These are phyloP conservation scores for Nemurella pictetii DNA, from an alignment of 2,888 invertebrate species.

Conservation along the genomic window DNA sequence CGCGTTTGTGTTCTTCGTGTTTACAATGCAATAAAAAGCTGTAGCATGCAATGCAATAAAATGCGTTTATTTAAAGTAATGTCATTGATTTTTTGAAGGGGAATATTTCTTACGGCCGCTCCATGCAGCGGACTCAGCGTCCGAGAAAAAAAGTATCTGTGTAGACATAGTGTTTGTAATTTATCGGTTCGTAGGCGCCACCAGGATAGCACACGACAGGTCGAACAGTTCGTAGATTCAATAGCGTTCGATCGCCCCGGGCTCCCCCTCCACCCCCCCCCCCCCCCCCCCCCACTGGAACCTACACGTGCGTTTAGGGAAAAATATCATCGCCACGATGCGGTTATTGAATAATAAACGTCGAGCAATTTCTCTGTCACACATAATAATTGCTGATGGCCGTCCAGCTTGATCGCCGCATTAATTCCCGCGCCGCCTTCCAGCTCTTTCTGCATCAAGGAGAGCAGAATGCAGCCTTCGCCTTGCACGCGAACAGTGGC, in stretches of 20 bases:
- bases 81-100: no score
- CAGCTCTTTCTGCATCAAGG: neutral
- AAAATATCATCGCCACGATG: neutral
- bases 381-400: constrained; percentile 30
- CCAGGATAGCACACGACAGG: neutral
- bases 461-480: no score
- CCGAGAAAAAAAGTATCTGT: neutral
- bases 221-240: neutral
- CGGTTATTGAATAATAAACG: constrained; percentile 30
- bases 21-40: neutral
- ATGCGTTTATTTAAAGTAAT: no score
- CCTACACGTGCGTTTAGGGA: neutral
- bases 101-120: no score
- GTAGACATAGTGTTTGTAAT: neutral
- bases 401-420: neutral
- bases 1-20: neutral
- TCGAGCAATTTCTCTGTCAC: constrained; percentile 26
- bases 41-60: no score
- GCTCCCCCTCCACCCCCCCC: neutral
- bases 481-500: no score
- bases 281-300: neutral
- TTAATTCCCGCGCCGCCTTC: neutral
- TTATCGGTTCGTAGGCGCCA: neutral
- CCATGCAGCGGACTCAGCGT: no score
- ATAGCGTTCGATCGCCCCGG: neutral